phyloP scores from a whole-genome alignment of 2,113 vertebrate species.

The Eupsittula cactorum region DNA sequence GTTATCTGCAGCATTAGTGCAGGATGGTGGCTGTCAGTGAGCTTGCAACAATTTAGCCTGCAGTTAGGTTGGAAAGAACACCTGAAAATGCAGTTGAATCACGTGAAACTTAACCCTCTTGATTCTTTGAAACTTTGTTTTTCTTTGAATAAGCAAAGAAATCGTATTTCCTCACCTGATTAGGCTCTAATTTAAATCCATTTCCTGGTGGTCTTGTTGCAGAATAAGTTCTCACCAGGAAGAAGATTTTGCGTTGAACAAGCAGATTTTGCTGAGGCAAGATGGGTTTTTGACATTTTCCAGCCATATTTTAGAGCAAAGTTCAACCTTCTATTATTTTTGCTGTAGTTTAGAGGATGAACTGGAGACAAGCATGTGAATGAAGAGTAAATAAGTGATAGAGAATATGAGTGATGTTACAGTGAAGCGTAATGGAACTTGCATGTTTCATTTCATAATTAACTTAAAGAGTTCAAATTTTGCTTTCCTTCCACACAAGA shows the following conservation, averaged over 20 bases:
- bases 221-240: neutral
- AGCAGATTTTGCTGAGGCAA: neutral
- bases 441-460: neutral
- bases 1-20: neutral
- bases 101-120: neutral
- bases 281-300: neutral
- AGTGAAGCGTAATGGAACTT: neutral
- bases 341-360: neutral
- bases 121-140: neutral
- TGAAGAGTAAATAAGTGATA: neutral
- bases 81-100: neutral
- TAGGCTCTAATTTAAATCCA: neutral
- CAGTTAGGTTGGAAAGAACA: neutral
- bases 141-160: neutral
- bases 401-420: neutral
- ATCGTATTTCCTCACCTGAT: neutral
- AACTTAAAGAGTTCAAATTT: neutral
- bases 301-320: neutral
- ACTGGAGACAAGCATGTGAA: neutral
- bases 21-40: fast-evolving
- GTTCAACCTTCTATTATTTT: neutral
- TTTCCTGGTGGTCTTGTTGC: neutral
- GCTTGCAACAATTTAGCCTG: neutral
- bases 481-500: neutral
- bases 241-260: no score